Base-by-base conservation (phyloP, 2,888 invertebrate species). In the Leptarthrus brevirostris region DNA sequence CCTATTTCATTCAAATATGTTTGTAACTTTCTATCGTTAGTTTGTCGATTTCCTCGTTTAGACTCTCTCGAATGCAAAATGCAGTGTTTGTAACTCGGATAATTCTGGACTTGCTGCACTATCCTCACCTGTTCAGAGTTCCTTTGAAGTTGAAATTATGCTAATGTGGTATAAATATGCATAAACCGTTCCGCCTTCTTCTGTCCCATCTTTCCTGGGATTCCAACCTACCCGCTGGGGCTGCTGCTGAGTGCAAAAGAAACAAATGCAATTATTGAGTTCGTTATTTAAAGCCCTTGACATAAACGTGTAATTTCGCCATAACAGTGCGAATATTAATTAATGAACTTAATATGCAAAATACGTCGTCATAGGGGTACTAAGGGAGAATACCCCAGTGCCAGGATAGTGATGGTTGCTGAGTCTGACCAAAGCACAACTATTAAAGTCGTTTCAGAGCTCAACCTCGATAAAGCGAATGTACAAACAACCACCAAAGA, bases 211-310 rank as follows among this genome's bases (percentile, higher is more conserved):
- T 69, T 49, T 6, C 34, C 69, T 52, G 30, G 18, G 52, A 52
- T 30, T 18, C 24, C 52, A 24, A 30, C 30, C 12, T 14, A 22
- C 34, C 52, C 34, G 52, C 34, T 26, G 30, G 30, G 14, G 49
- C 69, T 47, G 16, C 49, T 52, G 69, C 30, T 18, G 34, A 69
- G 52, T 52, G 69, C 69, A 69, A 69, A 54, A 69, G 69, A 69
- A 69, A 69, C 69, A 69, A 52, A 69, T 69, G 69, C 69, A 69
- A 69, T 69, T 69, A 69, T 69, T 69, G 69, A 69, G 69, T 69
- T 69, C 69, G 69, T 69, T 69, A 69, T 69, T 69, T 69, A 69
- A 69, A 69, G 52, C 69, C 69, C 69, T 69, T 69, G 69, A 69
- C 69, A 69, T 69, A 69, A 69, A 69, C 69, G 69, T 69, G 69